Evolutionary conservation across 1,140 invertebrate genomes (phyloP).

Genomic region (Pararge aegeria): DNA sequence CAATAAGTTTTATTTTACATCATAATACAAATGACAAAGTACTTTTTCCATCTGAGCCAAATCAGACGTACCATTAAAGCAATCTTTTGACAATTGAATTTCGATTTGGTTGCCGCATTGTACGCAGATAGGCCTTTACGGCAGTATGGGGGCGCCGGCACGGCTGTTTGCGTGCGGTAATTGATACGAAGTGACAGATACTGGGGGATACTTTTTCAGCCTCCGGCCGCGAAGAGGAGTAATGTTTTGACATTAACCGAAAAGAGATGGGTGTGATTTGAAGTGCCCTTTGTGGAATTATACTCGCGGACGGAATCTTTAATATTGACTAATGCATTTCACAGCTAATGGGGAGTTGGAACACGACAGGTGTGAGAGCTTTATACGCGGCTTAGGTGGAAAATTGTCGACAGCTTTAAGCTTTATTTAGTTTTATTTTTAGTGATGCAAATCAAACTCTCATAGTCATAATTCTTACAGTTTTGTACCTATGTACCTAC

Average conservation of each 20-base stretch:
- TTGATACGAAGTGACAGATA: constrained; percentile 76
- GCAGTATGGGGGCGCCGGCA: constrained; percentile 35
- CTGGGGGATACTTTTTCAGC: constrained; percentile 69
- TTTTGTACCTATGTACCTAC: too few relatives aligned
- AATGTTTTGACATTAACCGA: constrained; percentile 77
- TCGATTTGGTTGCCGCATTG: constrained; percentile 63
- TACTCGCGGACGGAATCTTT: constrained; percentile 71
- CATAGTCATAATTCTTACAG: background rate
- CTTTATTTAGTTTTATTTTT: constrained; percentile 18
- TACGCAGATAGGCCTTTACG: constrained; percentile 68
- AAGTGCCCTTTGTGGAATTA: constrained; percentile 79
- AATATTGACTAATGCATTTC: constrained; percentile 79
- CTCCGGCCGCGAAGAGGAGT: constrained; percentile 61
- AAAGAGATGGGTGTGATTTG: constrained; percentile 78
- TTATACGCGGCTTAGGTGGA: constrained; percentile 19
- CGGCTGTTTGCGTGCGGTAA: constrained; percentile 76
- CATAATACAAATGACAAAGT: constrained; percentile 39
- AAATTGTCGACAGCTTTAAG: constrained; percentile 12
- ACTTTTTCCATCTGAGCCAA: constrained; percentile 50
- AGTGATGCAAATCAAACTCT: constrained; percentile 1
- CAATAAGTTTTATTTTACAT: constrained; percentile 54
- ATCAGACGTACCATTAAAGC: constrained; percentile 67
- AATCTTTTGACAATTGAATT: constrained; percentile 78
- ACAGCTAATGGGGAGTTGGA: constrained; percentile 64
- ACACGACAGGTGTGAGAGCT: constrained; percentile 67